Conservation (phyloP, 1,140 invertebrate genomes). For the Formica selysi region DNA sequence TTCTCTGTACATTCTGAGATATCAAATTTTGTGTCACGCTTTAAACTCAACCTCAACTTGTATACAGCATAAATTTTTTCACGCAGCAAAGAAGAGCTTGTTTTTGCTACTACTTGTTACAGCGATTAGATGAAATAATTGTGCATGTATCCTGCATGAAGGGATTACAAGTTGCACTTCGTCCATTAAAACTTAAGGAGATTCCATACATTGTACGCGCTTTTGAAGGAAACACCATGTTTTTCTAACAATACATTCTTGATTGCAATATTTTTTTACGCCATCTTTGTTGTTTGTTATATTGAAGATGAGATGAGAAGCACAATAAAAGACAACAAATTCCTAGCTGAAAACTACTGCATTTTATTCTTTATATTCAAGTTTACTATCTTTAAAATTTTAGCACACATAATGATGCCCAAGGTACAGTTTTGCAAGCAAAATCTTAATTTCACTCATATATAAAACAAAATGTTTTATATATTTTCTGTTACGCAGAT, state of each 20-base stretch:
- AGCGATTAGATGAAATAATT: constrained; percentile 52
- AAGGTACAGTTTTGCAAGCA: background rate
- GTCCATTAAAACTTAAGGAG: constrained; percentile 70
- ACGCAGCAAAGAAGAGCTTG: constrained; percentile 51
- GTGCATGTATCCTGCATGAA: constrained; percentile 46
- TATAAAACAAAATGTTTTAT: background rate
- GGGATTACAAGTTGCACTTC: constrained; percentile 63
- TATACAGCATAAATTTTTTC: constrained; percentile 1
- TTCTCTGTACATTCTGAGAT: background rate
- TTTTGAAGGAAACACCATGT: constrained; percentile 9
- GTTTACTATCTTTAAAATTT: background rate
- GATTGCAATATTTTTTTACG: constrained; percentile 71
- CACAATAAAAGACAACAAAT: constrained; percentile 60
- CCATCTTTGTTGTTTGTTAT: constrained; percentile 74
- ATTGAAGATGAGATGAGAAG: constrained; percentile 54
- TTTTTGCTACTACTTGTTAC: constrained; percentile 71
- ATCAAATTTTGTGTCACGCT: background rate
- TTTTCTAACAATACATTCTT: constrained; percentile 67
- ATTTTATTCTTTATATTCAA: background rate
- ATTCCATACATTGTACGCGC: constrained; percentile 1
- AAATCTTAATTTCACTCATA: background rate
- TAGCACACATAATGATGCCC: background rate
- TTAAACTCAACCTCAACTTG: background rate
- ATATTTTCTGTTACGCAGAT: background rate
- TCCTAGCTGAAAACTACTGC: background rate